These are phyloP conservation scores for Synanthedon tipuliformis DNA, from an alignment of 2,888 invertebrate species.

Conservation along the genomic window DNA sequence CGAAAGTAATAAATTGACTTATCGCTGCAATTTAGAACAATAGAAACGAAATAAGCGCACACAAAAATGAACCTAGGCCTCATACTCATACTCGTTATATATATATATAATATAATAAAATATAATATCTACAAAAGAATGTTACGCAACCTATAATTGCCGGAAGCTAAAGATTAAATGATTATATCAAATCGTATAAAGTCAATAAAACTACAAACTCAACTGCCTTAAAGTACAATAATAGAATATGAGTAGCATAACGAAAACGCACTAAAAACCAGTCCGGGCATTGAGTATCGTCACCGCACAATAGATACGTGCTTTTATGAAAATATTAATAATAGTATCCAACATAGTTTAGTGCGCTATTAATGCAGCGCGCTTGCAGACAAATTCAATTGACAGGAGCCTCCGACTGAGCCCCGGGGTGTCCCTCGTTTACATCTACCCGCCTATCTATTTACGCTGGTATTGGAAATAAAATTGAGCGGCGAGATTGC, in stretches of 20 bases:
- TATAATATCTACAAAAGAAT: neutral
- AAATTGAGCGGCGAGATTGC: conserved; percentile 61
- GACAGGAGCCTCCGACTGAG: conserved; percentile 52
- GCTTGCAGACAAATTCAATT: conserved; percentile 70
- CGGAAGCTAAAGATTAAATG: conserved; percentile 15
- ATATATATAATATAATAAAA: too few relatives aligned
- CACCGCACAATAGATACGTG: conserved; percentile 38
- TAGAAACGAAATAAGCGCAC: neutral
- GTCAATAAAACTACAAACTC: conserved; percentile 33
- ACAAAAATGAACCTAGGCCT: neutral
- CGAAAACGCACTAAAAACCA: conserved; percentile 38
- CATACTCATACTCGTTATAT: neutral
- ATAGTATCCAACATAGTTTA: conserved; percentile 57
- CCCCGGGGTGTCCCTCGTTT: conserved; percentile 56
- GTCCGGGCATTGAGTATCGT: conserved; percentile 30
- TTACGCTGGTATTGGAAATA: conserved; percentile 54
- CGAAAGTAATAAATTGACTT: neutral
- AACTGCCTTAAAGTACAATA: conserved; percentile 26
- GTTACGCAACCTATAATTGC: neutral
- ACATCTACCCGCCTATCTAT: conserved; percentile 56
- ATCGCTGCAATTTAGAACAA: neutral
- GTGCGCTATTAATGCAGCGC: conserved; percentile 57
- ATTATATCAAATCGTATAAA: conserved; percentile 30
- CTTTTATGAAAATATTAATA: conserved; percentile 58
- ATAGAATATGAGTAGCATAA: conserved; percentile 44